phyloP scores from a whole-genome alignment of 2,888 invertebrate species.

The Rhodophaea formosa region DNA sequence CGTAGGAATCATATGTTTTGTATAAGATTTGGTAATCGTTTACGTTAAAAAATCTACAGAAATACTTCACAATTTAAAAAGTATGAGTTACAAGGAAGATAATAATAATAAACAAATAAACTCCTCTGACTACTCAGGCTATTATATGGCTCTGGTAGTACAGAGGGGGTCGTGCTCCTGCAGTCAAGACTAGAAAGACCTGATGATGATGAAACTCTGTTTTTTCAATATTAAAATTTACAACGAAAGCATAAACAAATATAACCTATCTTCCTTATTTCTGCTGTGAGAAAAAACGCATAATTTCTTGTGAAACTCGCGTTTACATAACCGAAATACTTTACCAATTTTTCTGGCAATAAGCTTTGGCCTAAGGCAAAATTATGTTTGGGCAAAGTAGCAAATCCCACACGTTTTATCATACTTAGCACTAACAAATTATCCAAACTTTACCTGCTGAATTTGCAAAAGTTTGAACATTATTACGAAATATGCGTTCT shows the following conservation, averaged over 20 bases:
- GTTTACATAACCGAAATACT: background rate
- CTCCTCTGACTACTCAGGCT: no score
- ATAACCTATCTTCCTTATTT: background rate
- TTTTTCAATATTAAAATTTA: no score
- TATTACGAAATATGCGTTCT: slow-evolving; percentile 71
- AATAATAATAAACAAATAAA: no score
- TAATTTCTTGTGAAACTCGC: background rate
- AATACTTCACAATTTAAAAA: no score
- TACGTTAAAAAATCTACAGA: no score
- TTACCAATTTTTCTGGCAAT: background rate
- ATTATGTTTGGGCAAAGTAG: background rate
- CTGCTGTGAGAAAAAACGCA: background rate
- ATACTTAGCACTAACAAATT: slow-evolving; percentile 51
- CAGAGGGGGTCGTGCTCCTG: no score
- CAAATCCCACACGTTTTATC: slow-evolving; percentile 16
- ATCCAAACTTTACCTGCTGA: slow-evolving; percentile 48
- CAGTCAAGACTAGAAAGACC: no score
- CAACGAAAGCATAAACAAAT: background rate
- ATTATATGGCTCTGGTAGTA: no score
- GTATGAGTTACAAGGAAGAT: no score
- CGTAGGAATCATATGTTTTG: no score
- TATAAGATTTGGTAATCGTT: no score
- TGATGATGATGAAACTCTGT: no score
- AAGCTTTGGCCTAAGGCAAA: background rate
- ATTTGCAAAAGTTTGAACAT: slow-evolving; percentile 68